Percentiles rank a stretch among this genome's conserved stretches.
Conservation (phyloP, 1,140 invertebrate genomes). For the Temnothorax nylanderi region DNA sequence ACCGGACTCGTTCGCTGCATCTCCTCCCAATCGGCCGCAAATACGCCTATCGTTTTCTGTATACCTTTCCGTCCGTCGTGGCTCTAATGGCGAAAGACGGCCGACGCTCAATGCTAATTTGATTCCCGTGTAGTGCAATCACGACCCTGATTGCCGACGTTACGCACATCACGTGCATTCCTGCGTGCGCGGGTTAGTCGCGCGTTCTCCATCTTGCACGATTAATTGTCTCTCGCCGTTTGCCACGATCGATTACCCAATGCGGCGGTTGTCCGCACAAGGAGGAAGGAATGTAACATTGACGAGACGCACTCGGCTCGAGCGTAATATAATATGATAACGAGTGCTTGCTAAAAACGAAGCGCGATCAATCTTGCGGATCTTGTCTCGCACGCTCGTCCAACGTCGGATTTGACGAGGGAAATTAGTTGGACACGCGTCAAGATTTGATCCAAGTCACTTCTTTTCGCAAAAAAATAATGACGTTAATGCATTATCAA, state of each 20-base stretch:
- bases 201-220: slow-evolving; percentile 69
- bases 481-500: not conserved
- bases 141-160: slow-evolving; percentile 71
- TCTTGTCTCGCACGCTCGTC: not conserved
- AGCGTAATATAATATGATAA: slow-evolving; percentile 34
- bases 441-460: not conserved
- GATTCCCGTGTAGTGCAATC: slow-evolving; percentile 78
- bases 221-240: slow-evolving; percentile 69
- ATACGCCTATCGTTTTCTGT: slow-evolving; percentile 64
- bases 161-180: slow-evolving; percentile 75
- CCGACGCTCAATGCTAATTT: slow-evolving; percentile 76
- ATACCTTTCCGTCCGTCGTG: slow-evolving; percentile 9
- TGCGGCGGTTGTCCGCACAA: slow-evolving; percentile 21
- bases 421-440: not conserved
- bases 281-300: slow-evolving; percentile 55
- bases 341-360: slow-evolving; percentile 16
- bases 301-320: slow-evolving; percentile 12
- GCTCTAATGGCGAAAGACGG: slow-evolving; percentile 68
- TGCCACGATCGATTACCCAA: slow-evolving; percentile 42
- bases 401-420: not conserved
- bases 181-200: slow-evolving; percentile 56
- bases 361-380: not conserved
- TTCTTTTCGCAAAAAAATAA: not conserved
- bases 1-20: slow-evolving; percentile 16
- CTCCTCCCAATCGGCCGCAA: slow-evolving; percentile 45